Conservation (phyloP, 2,888 invertebrate genomes). For the Athripsodes cinereus region DNA sequence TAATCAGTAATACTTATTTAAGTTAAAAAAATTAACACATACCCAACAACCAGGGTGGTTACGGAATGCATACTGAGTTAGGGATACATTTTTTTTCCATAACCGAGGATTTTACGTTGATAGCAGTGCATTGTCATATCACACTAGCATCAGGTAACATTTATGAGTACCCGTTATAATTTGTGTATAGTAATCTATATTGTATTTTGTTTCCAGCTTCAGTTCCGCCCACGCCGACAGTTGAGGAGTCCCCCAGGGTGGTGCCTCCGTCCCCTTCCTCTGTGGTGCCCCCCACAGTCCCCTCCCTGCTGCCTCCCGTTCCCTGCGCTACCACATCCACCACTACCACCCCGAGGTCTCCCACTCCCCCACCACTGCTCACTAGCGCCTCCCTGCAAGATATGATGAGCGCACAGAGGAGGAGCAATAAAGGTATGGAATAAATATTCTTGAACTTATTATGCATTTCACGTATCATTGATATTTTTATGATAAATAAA, state of each 20-base stretch:
- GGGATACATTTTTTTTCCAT: no score
- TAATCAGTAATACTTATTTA: no score
- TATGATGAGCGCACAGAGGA: constrained; percentile 45
- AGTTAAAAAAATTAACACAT: no score
- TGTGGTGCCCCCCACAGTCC: constrained; percentile 32
- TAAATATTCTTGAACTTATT: background rate
- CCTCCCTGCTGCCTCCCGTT: constrained; percentile 35
- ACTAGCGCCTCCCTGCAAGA: constrained; percentile 48
- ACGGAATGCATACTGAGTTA: no score
- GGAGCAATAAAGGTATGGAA: constrained; percentile 41
- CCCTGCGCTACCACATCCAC: constrained; percentile 37
- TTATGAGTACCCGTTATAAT: no score
- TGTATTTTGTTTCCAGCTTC: background rate
- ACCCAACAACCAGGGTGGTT: no score
- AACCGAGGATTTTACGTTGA: no score
- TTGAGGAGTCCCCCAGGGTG: constrained; percentile 3
- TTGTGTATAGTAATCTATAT: no score
- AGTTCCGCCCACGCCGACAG: background rate
- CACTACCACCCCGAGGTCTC: background rate
- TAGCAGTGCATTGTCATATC: no score
- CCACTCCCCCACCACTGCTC: constrained; percentile 41
- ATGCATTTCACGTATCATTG: no score
- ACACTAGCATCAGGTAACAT: no score
- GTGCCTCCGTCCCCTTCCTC: constrained; percentile 28
- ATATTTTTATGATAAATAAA: no score